Conservation (phyloP, 2,888 invertebrate species). For the Coelopa pilipes region DNA sequence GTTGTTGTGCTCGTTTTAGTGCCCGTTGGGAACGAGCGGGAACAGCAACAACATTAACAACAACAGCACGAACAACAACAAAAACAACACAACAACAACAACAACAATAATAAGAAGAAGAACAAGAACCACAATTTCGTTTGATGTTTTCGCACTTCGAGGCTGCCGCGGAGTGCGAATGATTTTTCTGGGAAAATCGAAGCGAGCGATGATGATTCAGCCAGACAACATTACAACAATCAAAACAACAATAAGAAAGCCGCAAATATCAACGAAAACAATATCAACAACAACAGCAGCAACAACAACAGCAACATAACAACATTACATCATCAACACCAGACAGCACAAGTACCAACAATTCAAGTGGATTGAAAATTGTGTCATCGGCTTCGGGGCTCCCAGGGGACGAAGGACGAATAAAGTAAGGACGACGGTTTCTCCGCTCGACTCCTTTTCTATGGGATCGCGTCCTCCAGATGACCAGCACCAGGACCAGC, state of each 20-base stretch:
- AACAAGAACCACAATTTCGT: constrained; percentile 40
- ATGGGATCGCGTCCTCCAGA: no score
- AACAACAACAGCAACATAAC: neutral
- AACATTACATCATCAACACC: constrained; percentile 1
- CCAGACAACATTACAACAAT: neutral
- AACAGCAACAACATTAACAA: no score
- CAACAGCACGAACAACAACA: no score
- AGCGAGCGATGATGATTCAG: neutral
- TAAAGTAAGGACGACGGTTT: no score
- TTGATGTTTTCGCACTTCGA: constrained; percentile 51
- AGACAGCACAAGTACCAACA: neutral
- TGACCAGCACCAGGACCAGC: no score
- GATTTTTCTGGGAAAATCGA: constrained; percentile 31
- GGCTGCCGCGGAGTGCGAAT: constrained; percentile 37
- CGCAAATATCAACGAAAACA: neutral
- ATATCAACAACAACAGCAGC: neutral
- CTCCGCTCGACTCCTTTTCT: no score
- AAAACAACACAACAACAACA: no score
- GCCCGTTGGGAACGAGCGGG: constrained; percentile 27
- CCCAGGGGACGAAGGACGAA: no score
- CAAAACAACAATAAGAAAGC: constrained; percentile 13
- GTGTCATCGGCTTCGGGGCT: no score
- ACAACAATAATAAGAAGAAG: no score
- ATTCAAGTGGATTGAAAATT: no score
- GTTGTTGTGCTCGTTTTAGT: constrained; percentile 34